A percentile compares a stretch with the other conserved stretches of the same genome.
Conservation (phyloP, 2,888 invertebrate species). For the Hesperia comma region DNA sequence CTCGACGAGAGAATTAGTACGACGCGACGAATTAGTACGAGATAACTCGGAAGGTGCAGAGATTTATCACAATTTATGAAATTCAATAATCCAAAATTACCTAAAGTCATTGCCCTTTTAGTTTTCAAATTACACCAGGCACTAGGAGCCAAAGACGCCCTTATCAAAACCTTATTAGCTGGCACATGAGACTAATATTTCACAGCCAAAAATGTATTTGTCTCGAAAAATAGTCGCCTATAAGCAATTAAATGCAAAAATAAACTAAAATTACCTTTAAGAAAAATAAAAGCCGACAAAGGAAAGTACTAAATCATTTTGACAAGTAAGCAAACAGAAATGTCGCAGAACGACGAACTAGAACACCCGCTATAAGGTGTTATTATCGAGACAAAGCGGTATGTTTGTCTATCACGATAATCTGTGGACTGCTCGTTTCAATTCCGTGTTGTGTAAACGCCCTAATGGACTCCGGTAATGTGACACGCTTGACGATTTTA, state of each 20-base stretch:
- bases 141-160: too few relatives aligned
- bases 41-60: too few relatives aligned
- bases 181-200: too few relatives aligned
- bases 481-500: slow-evolving; percentile 84
- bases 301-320: slow-evolving; percentile 48
- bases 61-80: too few relatives aligned
- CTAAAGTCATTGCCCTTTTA: too few relatives aligned
- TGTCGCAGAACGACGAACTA: slow-evolving; percentile 32
- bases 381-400: slow-evolving; percentile 80
- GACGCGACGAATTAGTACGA: too few relatives aligned
- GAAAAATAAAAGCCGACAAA: not conserved
- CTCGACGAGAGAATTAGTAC: too few relatives aligned
- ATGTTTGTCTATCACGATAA: slow-evolving; percentile 82
- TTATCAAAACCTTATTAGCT: too few relatives aligned
- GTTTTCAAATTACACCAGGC: too few relatives aligned
- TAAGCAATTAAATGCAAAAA: not conserved
- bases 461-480: slow-evolving; percentile 82
- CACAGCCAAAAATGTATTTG: too few relatives aligned
- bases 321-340: slow-evolving; percentile 49
- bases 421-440: slow-evolving; percentile 82
- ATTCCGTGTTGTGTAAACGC: slow-evolving; percentile 83
- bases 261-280: not conserved
- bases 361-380: slow-evolving; percentile 69
- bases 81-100: too few relatives aligned
- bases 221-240: too few relatives aligned